A percentile compares a stretch with the other conserved stretches of the same genome.
Conservation (phyloP, 1,140 invertebrate species). For the Drosophila elegans region DNA sequence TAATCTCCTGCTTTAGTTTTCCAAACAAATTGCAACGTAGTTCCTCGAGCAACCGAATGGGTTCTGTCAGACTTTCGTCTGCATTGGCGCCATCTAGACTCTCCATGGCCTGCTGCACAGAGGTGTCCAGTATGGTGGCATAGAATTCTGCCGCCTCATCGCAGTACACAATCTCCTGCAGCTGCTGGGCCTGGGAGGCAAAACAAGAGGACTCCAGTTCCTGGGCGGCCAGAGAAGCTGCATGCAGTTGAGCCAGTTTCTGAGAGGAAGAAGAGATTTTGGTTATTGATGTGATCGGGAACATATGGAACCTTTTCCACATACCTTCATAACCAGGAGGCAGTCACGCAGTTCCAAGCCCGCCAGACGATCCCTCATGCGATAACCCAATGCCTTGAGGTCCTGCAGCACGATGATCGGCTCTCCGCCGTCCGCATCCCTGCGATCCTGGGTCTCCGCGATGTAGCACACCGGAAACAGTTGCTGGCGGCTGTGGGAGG, state of each 20-base stretch:
- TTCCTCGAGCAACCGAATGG: slow-evolving; percentile 67
- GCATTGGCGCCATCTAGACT: slow-evolving; percentile 69
- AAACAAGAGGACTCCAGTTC: slow-evolving; percentile 54
- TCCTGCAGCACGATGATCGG: slow-evolving; percentile 79
- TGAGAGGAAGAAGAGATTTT: slow-evolving; percentile 26
- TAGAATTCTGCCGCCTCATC: slow-evolving; percentile 75
- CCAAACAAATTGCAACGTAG: slow-evolving; percentile 59
- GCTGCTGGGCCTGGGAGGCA: slow-evolving; percentile 34
- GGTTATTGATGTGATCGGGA: not conserved
- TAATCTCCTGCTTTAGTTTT: slow-evolving; percentile 64
- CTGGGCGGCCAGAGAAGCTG: slow-evolving; percentile 73
- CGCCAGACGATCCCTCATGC: slow-evolving; percentile 72
- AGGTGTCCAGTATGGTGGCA: slow-evolving; percentile 68
- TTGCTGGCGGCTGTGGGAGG: slow-evolving; percentile 55
- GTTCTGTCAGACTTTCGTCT: slow-evolving; percentile 62
- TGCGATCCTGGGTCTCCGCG: slow-evolving; percentile 62
- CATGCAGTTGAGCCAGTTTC: slow-evolving; percentile 80
- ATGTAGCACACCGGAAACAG: slow-evolving; percentile 77
- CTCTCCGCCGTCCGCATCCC: slow-evolving; percentile 49
- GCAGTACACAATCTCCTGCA: slow-evolving; percentile 80
- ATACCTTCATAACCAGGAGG: slow-evolving; percentile 79
- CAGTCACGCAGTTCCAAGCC: slow-evolving; percentile 72
- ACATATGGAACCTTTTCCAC: not conserved
- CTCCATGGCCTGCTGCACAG: slow-evolving; percentile 75
- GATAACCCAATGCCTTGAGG: slow-evolving; percentile 64